A percentile compares a stretch with the other conserved stretches of the same genome.
These are phyloP conservation scores for Dasyprocta punctata DNA, from an alignment of 2,113 vertebrate species.

Conservation along the genomic window DNA sequence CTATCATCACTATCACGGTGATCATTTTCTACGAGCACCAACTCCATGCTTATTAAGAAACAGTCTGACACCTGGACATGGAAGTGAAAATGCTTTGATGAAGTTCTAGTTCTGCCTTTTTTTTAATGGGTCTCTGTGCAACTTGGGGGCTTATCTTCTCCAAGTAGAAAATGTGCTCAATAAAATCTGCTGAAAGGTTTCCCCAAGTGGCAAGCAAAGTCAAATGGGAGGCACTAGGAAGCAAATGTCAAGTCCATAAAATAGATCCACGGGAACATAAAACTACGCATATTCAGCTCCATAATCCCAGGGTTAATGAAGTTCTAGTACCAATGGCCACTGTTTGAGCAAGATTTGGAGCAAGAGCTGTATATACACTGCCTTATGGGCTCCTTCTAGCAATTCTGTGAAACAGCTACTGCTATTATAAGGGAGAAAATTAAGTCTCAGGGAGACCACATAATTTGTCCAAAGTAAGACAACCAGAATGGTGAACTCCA, in stretches of 20 bases:
- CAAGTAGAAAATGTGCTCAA: conserved; percentile 29
- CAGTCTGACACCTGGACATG: background rate
- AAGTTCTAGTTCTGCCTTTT: background rate
- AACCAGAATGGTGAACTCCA: background rate
- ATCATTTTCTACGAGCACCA: background rate
- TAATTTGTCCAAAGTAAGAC: background rate
- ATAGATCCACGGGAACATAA: background rate
- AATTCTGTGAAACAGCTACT: background rate
- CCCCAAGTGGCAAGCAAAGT: background rate
- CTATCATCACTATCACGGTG: background rate
- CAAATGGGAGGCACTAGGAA: conserved; percentile 7
- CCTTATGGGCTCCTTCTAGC: background rate
- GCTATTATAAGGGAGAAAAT: background rate
- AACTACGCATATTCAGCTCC: background rate
- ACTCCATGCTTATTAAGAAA: background rate
- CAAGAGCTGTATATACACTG: background rate
- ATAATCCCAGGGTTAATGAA: background rate
- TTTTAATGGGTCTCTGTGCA: background rate
- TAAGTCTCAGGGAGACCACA: background rate
- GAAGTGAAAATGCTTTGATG: background rate
- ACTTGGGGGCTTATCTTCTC: conserved; percentile 8
- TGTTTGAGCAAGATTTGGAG: background rate
- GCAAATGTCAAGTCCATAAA: background rate
- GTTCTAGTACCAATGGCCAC: background rate
- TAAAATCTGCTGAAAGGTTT: conserved; percentile 41